A percentile compares a stretch with the other conserved stretches of the same genome.
These are phyloP conservation scores for Rhynchopsitta pachyrhyncha DNA, from an alignment of 2,113 vertebrate genomes.

Conservation along the genomic window DNA sequence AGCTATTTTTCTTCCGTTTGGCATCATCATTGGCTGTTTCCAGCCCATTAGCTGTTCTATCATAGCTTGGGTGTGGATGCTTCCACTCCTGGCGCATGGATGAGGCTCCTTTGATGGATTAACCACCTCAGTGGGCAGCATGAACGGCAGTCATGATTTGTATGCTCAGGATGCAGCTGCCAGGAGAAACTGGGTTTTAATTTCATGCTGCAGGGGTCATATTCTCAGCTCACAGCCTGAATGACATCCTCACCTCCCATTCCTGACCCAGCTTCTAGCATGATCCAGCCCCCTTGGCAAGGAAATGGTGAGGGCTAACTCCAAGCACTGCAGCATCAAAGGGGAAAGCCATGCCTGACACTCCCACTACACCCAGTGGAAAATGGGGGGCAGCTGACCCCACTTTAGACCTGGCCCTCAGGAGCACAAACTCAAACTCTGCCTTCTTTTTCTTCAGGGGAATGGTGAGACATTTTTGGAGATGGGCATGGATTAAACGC, in stretches of 20 bases:
- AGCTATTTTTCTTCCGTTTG: not conserved
- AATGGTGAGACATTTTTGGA: not conserved
- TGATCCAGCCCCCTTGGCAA: not conserved
- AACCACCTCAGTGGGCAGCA: constrained; percentile 25
- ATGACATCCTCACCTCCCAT: not conserved
- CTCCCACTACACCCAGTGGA: accelerated
- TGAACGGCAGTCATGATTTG: not conserved
- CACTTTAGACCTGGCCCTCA: not conserved
- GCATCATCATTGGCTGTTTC: not conserved
- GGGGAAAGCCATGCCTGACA: not conserved
- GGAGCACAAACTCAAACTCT: not conserved
- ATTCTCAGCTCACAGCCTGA: constrained; percentile 1
- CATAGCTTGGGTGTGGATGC: constrained; percentile 2
- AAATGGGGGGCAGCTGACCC: not conserved
- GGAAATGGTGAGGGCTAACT: not conserved
- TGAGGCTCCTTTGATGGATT: constrained; percentile 11
- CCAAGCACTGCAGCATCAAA: not conserved
- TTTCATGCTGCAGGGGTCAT: not conserved
- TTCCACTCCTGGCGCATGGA: not conserved
- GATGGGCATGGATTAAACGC: accelerated
- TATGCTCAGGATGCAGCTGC: not conserved
- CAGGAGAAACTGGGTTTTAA: not conserved
- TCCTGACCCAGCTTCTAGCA: not conserved
- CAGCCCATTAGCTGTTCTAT: not conserved
- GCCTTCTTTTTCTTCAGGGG: not conserved